Evolutionary conservation across 2,888 invertebrate genomes (phyloP), one percentile per base, ranked within the genome.

Genomic region (Caenorhabditis japonica): DNA sequence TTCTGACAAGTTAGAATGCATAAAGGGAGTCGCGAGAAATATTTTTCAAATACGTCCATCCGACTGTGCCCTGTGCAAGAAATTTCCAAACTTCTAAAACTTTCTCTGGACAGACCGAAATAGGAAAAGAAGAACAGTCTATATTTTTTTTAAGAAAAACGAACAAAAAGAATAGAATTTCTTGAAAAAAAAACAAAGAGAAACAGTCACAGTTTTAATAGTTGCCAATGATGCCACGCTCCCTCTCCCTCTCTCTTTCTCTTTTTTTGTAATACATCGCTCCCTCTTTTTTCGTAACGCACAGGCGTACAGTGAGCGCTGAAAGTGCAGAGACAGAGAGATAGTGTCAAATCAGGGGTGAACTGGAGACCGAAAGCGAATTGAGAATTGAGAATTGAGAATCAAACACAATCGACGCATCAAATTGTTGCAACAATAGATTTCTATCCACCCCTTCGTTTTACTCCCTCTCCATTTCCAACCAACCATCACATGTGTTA

Each of bases 401-500:
- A 55, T 23, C 47, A 64, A 55, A 52, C 47, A 68, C 15, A 27
- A 56, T 21, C 49, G 64, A 25, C 69, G 46, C 44, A 59, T 69
- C 60, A 33, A 49, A 60, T 21, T 61, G n/a, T n/a, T n/a, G 49
- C 55, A 55, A 61, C 61, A 70, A 68, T 68, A 59, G 59, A 68
- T 41, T 58, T 55, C 68, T 69, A 69, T 69, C 46, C 55, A 44
- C 44, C 62, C 41, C 53, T 41, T 25, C 27, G 23, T 15, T n/a
- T 10, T 30, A 10, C 41, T 12, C 49, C 23, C 44, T 4, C 44
- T 12, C 33, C 33, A 41, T 60, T 60, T 60, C 33, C 60, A 33
- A 49, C 49, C 43, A 4, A 19, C 23, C 43, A 4, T 27, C 27
- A 10, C 12, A 23, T 19, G n/a, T 41, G n/a, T n/a, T n/a, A n/a